Conservation (phyloP, 2,113 vertebrate genomes). For the Labeo catla region DNA sequence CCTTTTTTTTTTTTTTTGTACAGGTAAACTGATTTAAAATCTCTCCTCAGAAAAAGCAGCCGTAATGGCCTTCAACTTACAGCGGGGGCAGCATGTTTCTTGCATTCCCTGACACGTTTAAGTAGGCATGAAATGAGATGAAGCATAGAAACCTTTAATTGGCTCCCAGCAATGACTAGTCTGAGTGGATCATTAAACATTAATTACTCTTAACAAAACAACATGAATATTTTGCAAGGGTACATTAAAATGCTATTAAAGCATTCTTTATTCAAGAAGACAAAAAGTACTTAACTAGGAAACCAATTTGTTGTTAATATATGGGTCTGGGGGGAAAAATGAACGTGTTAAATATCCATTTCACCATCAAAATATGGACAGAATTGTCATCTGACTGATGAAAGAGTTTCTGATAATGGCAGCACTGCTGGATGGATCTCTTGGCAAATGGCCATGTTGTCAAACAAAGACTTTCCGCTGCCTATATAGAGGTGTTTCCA, state of each 20-base stretch:
- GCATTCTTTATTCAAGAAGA: not conserved
- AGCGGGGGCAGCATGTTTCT: not conserved
- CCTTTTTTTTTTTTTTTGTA: not conserved
- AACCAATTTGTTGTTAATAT: not conserved
- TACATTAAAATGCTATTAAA: not conserved
- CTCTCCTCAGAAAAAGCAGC: not conserved
- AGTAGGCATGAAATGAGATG: slow-evolving; percentile 5
- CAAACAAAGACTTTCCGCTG: not conserved
- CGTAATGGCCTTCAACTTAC: not conserved
- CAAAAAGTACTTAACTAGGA: not conserved
- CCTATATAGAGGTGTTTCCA: slow-evolving; percentile 22
- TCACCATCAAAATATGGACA: not conserved
- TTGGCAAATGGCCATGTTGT: slow-evolving; percentile 7
- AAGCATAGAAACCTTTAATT: slow-evolving; percentile 3
- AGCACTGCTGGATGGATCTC: not conserved
- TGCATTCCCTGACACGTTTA: not conserved
- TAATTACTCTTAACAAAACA: slow-evolving; percentile 31
- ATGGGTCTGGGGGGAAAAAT: not conserved
- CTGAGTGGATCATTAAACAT: slow-evolving; percentile 22
- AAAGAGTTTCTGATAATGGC: not conserved
- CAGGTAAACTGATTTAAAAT: not conserved
- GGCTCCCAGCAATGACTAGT: not conserved
- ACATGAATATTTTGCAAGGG: slow-evolving; percentile 14
- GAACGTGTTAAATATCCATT: not conserved
- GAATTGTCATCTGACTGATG: not conserved